Percentiles rank a stretch among this genome's conserved stretches.
Evolutionary conservation across 1,140 invertebrate genomes (phyloP).

Genomic region (Pseudomyrmex pallidus): DNA sequence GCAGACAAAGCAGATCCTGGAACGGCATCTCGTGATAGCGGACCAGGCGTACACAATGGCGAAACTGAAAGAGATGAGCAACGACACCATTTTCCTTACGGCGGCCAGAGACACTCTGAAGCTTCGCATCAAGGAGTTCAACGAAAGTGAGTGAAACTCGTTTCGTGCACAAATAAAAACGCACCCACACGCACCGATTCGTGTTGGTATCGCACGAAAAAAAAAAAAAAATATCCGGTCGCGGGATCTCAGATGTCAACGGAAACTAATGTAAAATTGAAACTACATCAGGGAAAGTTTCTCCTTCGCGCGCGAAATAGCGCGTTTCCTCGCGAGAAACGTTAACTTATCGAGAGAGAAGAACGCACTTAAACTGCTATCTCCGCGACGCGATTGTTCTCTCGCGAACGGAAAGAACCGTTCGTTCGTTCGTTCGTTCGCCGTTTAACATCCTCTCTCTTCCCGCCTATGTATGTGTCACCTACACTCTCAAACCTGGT

Average conservation of each 20-base stretch:
- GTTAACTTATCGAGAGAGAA: conserved; percentile 20
- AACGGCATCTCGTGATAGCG: conserved; percentile 92
- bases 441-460: background rate
- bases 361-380: conserved; percentile 13
- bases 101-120: conserved; percentile 89
- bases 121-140: conserved; percentile 89
- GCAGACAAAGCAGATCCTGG: conserved; percentile 91
- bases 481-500: conserved; percentile 68
- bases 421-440: background rate
- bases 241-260: background rate
- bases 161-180: conserved; percentile 12
- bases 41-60: conserved; percentile 91
- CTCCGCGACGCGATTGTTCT: conserved; percentile 33
- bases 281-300: conserved; percentile 13
- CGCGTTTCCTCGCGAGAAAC: background rate
- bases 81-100: conserved; percentile 88
- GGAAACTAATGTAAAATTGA: conserved; percentile 9
- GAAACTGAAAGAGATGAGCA: conserved; percentile 88
- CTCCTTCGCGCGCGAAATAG: background rate
- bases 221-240: conserved; percentile 40
- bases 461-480: conserved; percentile 2
- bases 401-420: conserved; percentile 1
- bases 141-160: conserved; percentile 89
- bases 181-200: conserved; percentile 1
- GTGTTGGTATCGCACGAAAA: background rate